These are phyloP conservation scores for Narcine bancroftii DNA, from an alignment of 2,113 vertebrate genomes.

Conservation along the genomic window DNA sequence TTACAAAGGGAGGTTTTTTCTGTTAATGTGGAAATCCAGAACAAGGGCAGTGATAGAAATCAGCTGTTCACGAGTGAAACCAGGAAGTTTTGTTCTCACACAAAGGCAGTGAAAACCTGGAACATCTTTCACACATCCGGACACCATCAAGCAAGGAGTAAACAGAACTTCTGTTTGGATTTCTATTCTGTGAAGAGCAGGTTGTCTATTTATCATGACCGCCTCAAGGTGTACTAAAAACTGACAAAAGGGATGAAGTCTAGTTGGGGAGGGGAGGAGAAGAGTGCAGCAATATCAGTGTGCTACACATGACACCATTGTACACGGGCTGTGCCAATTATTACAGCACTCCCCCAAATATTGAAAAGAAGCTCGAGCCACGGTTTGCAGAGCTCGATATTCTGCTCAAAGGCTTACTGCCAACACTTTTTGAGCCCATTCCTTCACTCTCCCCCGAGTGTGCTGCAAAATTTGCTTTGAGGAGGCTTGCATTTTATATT, in stretches of 20 bases:
- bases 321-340: background rate
- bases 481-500: conserved; percentile 4
- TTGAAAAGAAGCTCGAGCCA: background rate
- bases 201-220: conserved; percentile 26
- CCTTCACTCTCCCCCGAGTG: background rate
- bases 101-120: background rate
- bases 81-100: background rate
- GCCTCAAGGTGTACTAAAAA: conserved; percentile 6
- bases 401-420: background rate
- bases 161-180: conserved; percentile 15
- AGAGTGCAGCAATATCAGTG: background rate
- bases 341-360: background rate
- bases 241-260: background rate
- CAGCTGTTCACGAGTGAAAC: background rate
- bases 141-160: conserved; percentile 21
- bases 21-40: background rate
- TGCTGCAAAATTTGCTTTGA: background rate
- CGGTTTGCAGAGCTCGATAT: conserved; percentile 15
- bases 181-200: conserved; percentile 12
- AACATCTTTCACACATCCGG: conserved; percentile 6
- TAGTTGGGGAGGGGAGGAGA: background rate
- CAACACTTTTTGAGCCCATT: background rate
- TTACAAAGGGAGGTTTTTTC: background rate
- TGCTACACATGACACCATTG: background rate
- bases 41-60: background rate